Evolutionary conservation across 1,140 invertebrate species (phyloP).

Genomic region (Adelges cooleyi): DNA sequence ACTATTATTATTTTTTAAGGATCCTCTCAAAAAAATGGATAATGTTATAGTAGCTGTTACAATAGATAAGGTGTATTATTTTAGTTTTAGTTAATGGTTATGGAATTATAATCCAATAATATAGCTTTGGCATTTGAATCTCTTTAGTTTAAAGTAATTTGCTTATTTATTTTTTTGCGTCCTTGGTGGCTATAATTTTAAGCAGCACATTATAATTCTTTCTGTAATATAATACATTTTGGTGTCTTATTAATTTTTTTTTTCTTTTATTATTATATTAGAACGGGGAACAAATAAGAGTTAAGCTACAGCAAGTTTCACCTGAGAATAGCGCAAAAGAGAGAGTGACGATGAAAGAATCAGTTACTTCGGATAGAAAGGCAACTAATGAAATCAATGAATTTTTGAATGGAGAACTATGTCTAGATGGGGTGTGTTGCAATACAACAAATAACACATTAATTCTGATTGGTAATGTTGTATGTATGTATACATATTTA

Average conservation of each 20-base stretch:
- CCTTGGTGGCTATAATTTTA: not conserved
- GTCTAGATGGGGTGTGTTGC: constrained; percentile 7
- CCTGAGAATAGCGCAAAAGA: constrained; percentile 30
- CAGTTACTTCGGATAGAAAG: not conserved
- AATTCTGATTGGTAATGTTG: not conserved
- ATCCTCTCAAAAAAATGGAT: constrained; percentile 15
- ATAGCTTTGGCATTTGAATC: no score
- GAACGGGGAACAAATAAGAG: constrained; percentile 52
- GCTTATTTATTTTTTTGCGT: not conserved
- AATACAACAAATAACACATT: not conserved
- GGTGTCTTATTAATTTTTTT: not conserved
- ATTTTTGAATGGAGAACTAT: constrained; percentile 3
- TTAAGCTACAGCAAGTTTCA: constrained; percentile 51
- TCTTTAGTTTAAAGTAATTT: no score
- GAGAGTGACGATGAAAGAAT: no score
- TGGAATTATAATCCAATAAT: no score
- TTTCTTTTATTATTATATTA: constrained; percentile 25
- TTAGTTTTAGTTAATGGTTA: no score
- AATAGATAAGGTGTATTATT: constrained; percentile 22
- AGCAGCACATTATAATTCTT: not conserved
- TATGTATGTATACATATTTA: no score
- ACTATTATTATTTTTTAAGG: constrained; percentile 18
- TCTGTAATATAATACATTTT: no score
- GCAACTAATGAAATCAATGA: constrained; percentile 13
- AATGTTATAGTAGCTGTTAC: constrained; percentile 11